Evolutionary conservation across 2,888 invertebrate species (phyloP), one percentile per base, ranked within the genome.

Genomic region (Thyatira batis): DNA sequence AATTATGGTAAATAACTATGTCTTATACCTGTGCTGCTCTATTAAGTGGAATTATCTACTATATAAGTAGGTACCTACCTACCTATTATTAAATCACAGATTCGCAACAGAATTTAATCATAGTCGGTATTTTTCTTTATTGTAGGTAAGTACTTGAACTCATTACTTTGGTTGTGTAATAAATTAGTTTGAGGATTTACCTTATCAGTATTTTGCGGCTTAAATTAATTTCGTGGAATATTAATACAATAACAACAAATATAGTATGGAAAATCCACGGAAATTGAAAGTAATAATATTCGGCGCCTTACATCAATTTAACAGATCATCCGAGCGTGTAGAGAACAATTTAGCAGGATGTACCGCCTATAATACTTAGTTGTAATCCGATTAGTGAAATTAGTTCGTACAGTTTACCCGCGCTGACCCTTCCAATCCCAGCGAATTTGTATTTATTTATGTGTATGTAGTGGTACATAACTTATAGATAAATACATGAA

Each of bases 321-420:
- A 56, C 67, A 65, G 69, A 73, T 70, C 78, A 76, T 67, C 73
- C 75, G 52, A 72, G 72, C 81, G 73, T 63, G 63, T 45, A 57
- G 56, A 61, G 65, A 80, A 79, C 79, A 81, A 80, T 84, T 80
- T 78, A 63, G 65, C 64, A 60, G 73, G 75, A 73, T 69, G 68
- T 70, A 56, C 68, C 65, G 62, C 64, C 67, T 71, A 69, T 81
- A 77, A 81, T 81, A 82, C 76, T 80, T 79, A 82, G 76, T 80
- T 79, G 72, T 82, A 79, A 84, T 78, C 82, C 74, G 83, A 81
- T 85, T 84, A 84, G 76, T 75, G 78, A 79, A 82, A 82, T 81
- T 78, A 82, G 78, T 79, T 78, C 55, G 58, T 61, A 61, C 65
- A 69, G 73, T 71, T 76, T 66, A 63, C 58, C 52, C 61, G 54